These are phyloP conservation scores for Drosophila pseudoobscura DNA, from an alignment of 1,140 invertebrate genomes.

Conservation along the genomic window DNA sequence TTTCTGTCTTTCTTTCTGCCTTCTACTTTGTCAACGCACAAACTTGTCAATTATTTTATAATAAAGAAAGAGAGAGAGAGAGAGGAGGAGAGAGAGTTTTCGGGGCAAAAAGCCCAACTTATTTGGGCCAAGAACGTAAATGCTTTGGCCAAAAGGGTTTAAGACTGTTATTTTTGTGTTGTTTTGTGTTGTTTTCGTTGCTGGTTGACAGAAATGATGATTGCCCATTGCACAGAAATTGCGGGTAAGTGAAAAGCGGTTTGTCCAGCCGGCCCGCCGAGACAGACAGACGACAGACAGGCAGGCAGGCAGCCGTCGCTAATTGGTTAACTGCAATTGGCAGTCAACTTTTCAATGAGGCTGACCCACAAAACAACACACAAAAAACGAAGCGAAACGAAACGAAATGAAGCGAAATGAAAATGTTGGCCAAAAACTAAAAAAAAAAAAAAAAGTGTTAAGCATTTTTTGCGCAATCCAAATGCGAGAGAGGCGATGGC, in stretches of 20 bases:
- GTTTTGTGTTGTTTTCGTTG: slow-evolving; percentile 11
- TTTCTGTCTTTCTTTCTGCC: slow-evolving; percentile 15
- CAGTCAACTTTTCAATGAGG: slow-evolving; percentile 65
- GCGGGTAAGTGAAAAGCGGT: slow-evolving; percentile 53
- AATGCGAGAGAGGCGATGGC: slow-evolving; percentile 19
- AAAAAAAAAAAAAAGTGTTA: slow-evolving; percentile 52
- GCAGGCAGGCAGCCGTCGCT: slow-evolving; percentile 37
- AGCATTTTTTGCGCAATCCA: slow-evolving; percentile 56
- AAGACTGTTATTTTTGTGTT: slow-evolving; percentile 1
- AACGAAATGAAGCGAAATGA: slow-evolving; percentile 8
- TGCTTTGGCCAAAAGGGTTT: slow-evolving; percentile 36
- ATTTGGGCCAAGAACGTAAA: slow-evolving; percentile 71
- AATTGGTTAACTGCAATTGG: slow-evolving; percentile 76
- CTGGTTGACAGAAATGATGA: slow-evolving; percentile 42
- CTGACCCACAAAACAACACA: slow-evolving; percentile 60
- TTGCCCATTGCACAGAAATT: slow-evolving; percentile 40
- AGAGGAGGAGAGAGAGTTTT: slow-evolving; percentile 17
- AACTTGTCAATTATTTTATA: slow-evolving; percentile 78
- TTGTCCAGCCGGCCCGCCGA: slow-evolving; percentile 32
- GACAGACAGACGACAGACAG: not conserved
- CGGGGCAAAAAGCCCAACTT: slow-evolving; percentile 25
- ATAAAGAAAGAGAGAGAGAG: slow-evolving; percentile 46
- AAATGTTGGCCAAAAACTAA: slow-evolving; percentile 34
- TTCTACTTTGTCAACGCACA: slow-evolving; percentile 59
- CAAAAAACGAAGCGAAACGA: slow-evolving; percentile 5